These are phyloP conservation scores for Cottus gobio DNA, from an alignment of 2,113 vertebrate species.

Conservation along the genomic window DNA sequence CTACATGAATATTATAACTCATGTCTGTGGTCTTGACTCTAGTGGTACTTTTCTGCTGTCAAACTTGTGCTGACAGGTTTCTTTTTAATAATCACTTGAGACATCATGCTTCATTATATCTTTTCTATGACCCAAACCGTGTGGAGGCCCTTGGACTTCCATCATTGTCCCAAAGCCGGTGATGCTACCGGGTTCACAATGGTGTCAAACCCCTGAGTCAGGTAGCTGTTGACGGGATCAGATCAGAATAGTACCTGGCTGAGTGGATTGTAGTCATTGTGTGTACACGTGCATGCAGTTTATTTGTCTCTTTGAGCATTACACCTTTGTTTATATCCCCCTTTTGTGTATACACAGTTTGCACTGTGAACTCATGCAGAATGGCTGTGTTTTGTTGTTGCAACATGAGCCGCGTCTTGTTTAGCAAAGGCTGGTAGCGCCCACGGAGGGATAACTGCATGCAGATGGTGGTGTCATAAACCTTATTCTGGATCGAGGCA, in stretches of 20 bases:
- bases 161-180: conserved; percentile 29
- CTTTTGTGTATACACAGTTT: conserved; percentile 25
- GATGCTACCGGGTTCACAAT: conserved; percentile 14
- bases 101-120: background rate
- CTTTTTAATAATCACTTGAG: background rate
- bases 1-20: conserved; percentile 25
- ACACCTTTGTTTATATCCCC: conserved; percentile 41
- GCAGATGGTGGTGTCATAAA: conserved; percentile 1
- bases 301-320: conserved; percentile 8
- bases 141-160: background rate
- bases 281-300: background rate
- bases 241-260: conserved; percentile 40
- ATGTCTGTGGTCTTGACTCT: conserved; percentile 12
- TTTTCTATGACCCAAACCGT: conserved; percentile 16
- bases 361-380: conserved; percentile 18
- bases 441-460: background rate
- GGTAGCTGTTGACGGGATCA: conserved; percentile 45
- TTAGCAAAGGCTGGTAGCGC: conserved; percentile 4
- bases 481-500: background rate
- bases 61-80: background rate
- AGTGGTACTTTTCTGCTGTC: background rate
- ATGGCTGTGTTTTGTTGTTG: background rate
- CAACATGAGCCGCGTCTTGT: conserved; percentile 1
- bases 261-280: conserved; percentile 44
- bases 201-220: conserved; percentile 62